Base-by-base conservation (phyloP, 2,797 vertebrate genomes). In the Hydrocynus forskahlii region DNA sequence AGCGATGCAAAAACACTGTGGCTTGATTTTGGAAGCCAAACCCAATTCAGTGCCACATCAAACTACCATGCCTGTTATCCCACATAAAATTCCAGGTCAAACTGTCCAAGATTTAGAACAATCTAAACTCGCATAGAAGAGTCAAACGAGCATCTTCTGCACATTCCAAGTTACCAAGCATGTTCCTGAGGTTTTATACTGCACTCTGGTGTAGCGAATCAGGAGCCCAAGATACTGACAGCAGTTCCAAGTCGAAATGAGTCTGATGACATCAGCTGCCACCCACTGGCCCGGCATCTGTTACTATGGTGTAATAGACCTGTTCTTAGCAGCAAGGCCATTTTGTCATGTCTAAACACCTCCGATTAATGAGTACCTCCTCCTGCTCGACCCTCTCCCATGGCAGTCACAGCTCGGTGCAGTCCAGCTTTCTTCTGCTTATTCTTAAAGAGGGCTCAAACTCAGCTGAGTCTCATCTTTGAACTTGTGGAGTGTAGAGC, bases 401-500 rank as follows among this genome's bases (percentile, higher is more conserved):
- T 60, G 69, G 45, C 60, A 75, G 59, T 68, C 59, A 67, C 84
- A 87, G 90, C 88, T 88, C 86, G 83, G 84, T 9, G 52, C 7
- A 9, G 17, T 9, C 23, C 48, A 55, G 50, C 52, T 19, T 85
- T 90, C 88, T 85, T 87, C 85, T 64, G 88, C 86, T 84, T 85
- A 82, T 90, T 91, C 89, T 84, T 87, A 92, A 91, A 93, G 89
- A 92, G 92, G 90, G 88, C 88, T 19, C 81, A 14, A 90, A 91
- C 89, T 91, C 90, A 92, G 91, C 90, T 87, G 90, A 91, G 91
- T 60, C 76, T 75, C 91, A 93, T 92, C 91, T 94, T 93, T 94
- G 92, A 95, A 93, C 90, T 93, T 88, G 82, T 74, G 81, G 89
- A 90, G 91, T 91, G 90, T 88, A 92, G 89, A 89, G 89, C 89